Percentiles rank a stretch among this genome's conserved stretches.
These are phyloP conservation scores for Apeltes quadracus DNA, from an alignment of 2,113 vertebrate species.

Conservation along the genomic window DNA sequence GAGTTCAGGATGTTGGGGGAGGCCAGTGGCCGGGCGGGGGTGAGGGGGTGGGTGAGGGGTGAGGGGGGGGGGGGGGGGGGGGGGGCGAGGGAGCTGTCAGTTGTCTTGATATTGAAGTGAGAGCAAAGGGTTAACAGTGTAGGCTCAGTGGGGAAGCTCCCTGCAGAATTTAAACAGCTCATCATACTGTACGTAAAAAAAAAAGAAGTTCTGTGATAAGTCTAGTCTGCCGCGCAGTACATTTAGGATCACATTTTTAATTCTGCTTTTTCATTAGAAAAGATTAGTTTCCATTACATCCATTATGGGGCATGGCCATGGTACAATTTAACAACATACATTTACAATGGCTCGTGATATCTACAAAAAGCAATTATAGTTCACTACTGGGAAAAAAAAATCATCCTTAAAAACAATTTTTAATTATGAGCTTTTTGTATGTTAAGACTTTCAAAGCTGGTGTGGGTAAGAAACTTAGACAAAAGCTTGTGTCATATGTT, in stretches of 20 bases:
- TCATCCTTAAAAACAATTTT: slow-evolving; percentile 14
- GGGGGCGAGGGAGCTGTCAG: slow-evolving; percentile 8
- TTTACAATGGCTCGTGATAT: slow-evolving; percentile 55
- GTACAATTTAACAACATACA: slow-evolving; percentile 68
- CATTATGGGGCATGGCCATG: slow-evolving; percentile 58
- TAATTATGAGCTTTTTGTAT: background rate
- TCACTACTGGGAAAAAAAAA: slow-evolving; percentile 29
- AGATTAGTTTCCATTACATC: slow-evolving; percentile 76
- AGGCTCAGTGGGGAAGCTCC: slow-evolving; percentile 66
- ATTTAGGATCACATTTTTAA: slow-evolving; percentile 76
- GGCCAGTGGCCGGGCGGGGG: slow-evolving; percentile 54
- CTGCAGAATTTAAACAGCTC: slow-evolving; percentile 74
- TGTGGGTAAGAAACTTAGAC: slow-evolving; percentile 37
- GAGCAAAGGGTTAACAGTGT: slow-evolving; percentile 67
- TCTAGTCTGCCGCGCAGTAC: slow-evolving; percentile 58
- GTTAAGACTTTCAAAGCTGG: slow-evolving; percentile 8
- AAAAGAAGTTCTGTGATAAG: slow-evolving; percentile 75
- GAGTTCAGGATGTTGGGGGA: slow-evolving; percentile 67
- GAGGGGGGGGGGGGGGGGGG: background rate
- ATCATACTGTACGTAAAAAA: slow-evolving; percentile 67
- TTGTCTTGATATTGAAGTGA: slow-evolving; percentile 20
- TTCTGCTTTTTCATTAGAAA: slow-evolving; percentile 75
- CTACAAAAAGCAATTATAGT: slow-evolving; percentile 59
- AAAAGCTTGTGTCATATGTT: slow-evolving; percentile 38
- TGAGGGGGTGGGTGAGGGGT: slow-evolving; percentile 36